Evolutionary conservation across 2,797 vertebrate genomes (phyloP).

Genomic region (Scomberomorus guttatus): DNA sequence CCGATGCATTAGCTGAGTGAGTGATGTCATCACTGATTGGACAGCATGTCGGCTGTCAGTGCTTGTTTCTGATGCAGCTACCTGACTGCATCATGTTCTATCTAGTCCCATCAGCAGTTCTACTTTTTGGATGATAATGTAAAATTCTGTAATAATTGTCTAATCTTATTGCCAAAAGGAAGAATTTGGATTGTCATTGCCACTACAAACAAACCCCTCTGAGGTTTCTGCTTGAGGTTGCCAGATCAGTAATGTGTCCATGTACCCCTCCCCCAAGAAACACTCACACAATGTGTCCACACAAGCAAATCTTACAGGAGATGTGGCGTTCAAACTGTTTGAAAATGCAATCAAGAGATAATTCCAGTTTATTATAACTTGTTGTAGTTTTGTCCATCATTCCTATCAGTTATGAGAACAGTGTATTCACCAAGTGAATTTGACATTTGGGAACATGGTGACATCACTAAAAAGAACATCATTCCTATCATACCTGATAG

Average conservation of each 20-base stretch:
- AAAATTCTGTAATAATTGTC: not conserved
- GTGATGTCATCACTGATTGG: not conserved
- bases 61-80: not conserved
- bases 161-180: too few species aligned
- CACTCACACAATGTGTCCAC: not conserved
- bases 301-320: not conserved
- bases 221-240: not conserved
- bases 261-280: not conserved
- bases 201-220: not conserved
- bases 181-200: not conserved
- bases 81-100: not conserved
- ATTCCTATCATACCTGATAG: not conserved
- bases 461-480: not conserved
- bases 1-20: slow-evolving; percentile 11
- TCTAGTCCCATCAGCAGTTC: not conserved
- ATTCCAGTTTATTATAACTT: not conserved
- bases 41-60: not conserved
- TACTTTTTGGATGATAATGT: not conserved
- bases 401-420: too few species aligned
- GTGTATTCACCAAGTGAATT: too few species aligned
- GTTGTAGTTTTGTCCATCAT: too few species aligned
- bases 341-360: not conserved
- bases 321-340: not conserved
- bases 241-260: slow-evolving; percentile 6
- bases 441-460: not conserved